Percentiles rank a stretch among this genome's conserved stretches.
Conservation (phyloP, 2,888 invertebrate genomes). For the Leucozona laternaria region DNA sequence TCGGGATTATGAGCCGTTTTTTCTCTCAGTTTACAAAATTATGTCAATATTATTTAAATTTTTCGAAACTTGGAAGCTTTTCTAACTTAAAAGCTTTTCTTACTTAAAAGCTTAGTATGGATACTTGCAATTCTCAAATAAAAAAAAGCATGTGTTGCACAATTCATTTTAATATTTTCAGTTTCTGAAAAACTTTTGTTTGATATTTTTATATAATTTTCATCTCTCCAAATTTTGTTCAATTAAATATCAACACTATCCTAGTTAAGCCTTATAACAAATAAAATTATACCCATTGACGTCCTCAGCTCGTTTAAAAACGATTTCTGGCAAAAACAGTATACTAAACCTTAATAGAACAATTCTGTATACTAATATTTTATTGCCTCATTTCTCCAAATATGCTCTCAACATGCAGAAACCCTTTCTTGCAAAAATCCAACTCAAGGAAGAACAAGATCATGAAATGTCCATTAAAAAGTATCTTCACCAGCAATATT, state of each 20-base stretch:
- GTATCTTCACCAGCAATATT: slow-evolving; percentile 43
- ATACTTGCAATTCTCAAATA: no score
- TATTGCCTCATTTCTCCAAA: slow-evolving; percentile 29
- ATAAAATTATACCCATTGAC: neutral
- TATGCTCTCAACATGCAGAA: slow-evolving; percentile 8
- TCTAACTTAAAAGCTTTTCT: no score
- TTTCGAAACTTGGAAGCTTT: no score
- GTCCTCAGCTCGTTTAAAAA: neutral
- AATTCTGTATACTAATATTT: slow-evolving; percentile 57
- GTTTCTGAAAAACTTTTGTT: no score
- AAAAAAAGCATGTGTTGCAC: no score
- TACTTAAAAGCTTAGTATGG: no score
- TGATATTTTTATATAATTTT: neutral
- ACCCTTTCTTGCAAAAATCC: slow-evolving; percentile 2
- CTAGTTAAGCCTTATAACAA: neutral
- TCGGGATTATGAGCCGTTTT: no score
- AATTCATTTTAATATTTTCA: no score
- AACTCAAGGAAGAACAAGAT: slow-evolving; percentile 54
- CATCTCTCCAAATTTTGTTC: neutral
- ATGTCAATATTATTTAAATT: no score
- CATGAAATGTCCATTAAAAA: slow-evolving; percentile 70
- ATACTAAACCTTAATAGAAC: slow-evolving; percentile 65
- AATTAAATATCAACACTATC: neutral
- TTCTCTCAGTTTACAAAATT: no score
- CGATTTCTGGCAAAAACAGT: neutral